Evolutionary conservation across 2,888 invertebrate species (phyloP).

Genomic region (Ornithoptera alexandrae): DNA sequence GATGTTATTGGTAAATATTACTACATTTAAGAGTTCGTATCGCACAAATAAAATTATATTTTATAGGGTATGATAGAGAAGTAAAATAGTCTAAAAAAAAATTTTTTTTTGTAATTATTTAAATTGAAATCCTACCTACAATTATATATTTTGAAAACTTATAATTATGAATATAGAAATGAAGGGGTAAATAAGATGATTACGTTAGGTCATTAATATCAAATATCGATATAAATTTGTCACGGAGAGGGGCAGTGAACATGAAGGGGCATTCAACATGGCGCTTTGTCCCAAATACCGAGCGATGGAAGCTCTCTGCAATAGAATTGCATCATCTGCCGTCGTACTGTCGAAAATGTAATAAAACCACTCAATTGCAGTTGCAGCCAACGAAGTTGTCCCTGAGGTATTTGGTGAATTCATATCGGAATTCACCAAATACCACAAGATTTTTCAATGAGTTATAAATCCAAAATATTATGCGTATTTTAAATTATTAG

Average conservation of each 20-base stretch:
- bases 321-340: slow-evolving; percentile 34
- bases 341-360: slow-evolving; percentile 41
- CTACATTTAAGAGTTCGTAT: no score
- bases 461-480: background rate
- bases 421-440: slow-evolving; percentile 1
- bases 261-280: slow-evolving; percentile 36
- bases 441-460: slow-evolving; percentile 7
- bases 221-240: slow-evolving; percentile 29
- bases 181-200: background rate
- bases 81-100: no score
- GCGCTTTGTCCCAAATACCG: slow-evolving; percentile 33
- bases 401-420: slow-evolving; percentile 26
- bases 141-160: no score
- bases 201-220: slow-evolving; percentile 15
- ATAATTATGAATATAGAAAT: no score
- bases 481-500: no score
- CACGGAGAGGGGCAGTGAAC: slow-evolving; percentile 37
- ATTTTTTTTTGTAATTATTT: no score
- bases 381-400: slow-evolving; percentile 29
- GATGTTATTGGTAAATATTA: no score
- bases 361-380: slow-evolving; percentile 39
- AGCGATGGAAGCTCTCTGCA: slow-evolving; percentile 24
- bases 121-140: no score
- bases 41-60: no score
- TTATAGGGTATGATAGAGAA: no score